Conservation (phyloP, 2,888 invertebrate species). For the Epinotia nisella region DNA sequence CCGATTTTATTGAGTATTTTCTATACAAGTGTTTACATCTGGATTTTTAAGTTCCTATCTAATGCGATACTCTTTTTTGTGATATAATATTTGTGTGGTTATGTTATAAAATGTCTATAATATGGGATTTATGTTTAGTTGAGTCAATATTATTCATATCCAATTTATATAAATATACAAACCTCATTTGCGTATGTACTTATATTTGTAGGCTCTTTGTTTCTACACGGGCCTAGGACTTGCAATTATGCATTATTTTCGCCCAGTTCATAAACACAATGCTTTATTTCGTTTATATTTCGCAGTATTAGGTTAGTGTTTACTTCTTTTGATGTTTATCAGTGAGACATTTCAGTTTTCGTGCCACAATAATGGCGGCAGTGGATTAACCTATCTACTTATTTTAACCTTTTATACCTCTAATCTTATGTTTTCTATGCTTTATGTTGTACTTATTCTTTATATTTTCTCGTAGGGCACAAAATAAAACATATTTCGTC, state of each 20-base stretch:
- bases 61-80: conserved; percentile 84
- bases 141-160: conserved; percentile 57
- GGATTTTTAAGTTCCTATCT: conserved; percentile 85
- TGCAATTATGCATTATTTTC: conserved; percentile 48
- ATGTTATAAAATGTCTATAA: conserved; percentile 46
- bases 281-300: conserved; percentile 51
- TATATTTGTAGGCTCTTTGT: conserved; percentile 74
- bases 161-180: conserved; percentile 68
- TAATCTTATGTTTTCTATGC: conserved; percentile 53
- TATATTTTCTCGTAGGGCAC: conserved; percentile 73
- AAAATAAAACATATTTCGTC: conserved; percentile 69
- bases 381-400: conserved; percentile 81
- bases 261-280: conserved; percentile 28
- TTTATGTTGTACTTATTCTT: conserved; percentile 65
- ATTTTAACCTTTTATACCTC: conserved; percentile 65
- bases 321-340: conserved; percentile 83
- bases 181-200: conserved; percentile 78
- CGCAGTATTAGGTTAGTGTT: conserved; percentile 72
- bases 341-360: conserved; percentile 80
- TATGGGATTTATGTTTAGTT: conserved; percentile 49
- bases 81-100: conserved; percentile 66
- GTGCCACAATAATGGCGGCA: conserved; percentile 84
- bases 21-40: conserved; percentile 90
- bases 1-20: conserved; percentile 65
- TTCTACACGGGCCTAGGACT: conserved; percentile 65